A percentile compares a stretch with the other conserved stretches of the same genome.
Conservation (phyloP, 1,140 invertebrate species). For the Oncopeltus fasciatus region DNA sequence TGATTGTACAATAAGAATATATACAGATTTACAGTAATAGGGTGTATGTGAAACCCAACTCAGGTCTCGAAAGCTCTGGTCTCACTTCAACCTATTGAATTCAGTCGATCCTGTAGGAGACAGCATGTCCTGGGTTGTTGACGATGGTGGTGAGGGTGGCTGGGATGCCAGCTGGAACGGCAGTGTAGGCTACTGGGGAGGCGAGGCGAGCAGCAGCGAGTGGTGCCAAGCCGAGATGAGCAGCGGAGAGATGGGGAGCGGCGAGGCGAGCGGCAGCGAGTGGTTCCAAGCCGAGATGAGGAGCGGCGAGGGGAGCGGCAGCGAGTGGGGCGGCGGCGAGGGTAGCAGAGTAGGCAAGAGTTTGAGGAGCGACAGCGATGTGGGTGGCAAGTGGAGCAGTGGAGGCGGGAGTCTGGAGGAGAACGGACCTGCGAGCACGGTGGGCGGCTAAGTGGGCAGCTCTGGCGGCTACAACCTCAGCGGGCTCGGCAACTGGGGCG, state of each 20-base stretch:
- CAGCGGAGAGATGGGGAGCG: constrained; percentile 7
- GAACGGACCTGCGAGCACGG: constrained; percentile 26
- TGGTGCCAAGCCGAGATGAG: background rate
- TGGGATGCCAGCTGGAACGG: constrained; percentile 26
- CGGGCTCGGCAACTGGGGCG: constrained; percentile 11
- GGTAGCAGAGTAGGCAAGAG: constrained; percentile 24
- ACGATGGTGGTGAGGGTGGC: constrained; percentile 32
- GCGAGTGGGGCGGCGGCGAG: constrained; percentile 32
- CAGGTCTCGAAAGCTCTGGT: constrained; percentile 1
- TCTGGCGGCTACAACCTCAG: constrained; percentile 19
- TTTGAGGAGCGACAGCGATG: constrained; percentile 12
- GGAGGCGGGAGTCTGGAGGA: constrained; percentile 27
- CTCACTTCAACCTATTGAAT: constrained; percentile 3
- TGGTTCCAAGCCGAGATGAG: too few species aligned
- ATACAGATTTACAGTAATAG: background rate
- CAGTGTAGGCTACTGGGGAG: constrained; percentile 23
- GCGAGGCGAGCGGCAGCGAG: constrained; percentile 29
- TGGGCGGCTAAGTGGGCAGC: constrained; percentile 26
- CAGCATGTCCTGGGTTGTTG: constrained; percentile 31
- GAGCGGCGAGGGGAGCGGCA: constrained; percentile 32
- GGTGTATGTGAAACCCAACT: constrained; percentile 1
- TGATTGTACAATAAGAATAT: too few species aligned
- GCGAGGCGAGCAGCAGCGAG: constrained; percentile 20
- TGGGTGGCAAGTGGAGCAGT: constrained; percentile 26
- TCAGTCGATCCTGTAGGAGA: constrained; percentile 31